Base-by-base conservation (phyloP, 2,797 vertebrate genomes). In the Synaphobranchus kaupii region DNA sequence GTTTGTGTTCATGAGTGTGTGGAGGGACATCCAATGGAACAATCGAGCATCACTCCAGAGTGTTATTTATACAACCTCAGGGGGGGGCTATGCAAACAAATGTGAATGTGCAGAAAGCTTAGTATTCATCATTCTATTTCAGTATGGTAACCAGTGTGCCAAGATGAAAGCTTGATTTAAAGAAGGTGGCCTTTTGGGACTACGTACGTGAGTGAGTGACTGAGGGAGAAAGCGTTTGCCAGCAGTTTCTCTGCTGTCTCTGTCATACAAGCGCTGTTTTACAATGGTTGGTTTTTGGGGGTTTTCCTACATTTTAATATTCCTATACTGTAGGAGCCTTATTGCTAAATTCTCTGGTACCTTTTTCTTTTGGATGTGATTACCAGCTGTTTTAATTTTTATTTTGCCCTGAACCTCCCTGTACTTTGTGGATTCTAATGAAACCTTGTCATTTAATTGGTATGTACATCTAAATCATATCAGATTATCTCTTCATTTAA, bases 401-500 rank as follows among this genome's bases (percentile, higher is more conserved):
- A 25, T 82, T 71, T 44, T 68, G 22, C 20, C 50, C 58, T 68
- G 48, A 87, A 56, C 47, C 47, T 39, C 60, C 63, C 81, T 71
- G 4, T 83, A 68, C n/a, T n/a, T 83, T 83, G 12, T 87, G 78
- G 81, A 83, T 66, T 52, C 28, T 83, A 8, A 66, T 52, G 52
- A 83, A 87, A 47, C 63, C 58, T 86, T 63, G 47, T 50, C 86
- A 87, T 87, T 71, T 87, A 83, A 84, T 87, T 34, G 4, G 68
- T 80, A 25, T 84, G 85, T 87, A 54, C 50, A 83, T 76, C 54
- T 83, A 28, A 87, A 71, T 63, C 56, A 44, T 86, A 78, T 87
- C 81, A 60, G 63, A 87, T 87, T 86, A 83, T 87, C 44, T 84
- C 83, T 47, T 86, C 31, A 50, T 88, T 86, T 85, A 89, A 87